Percentiles rank a stretch among this genome's conserved stretches.
phyloP scores from a whole-genome alignment of 2,113 vertebrate genomes.

The Gavialis gangeticus region DNA sequence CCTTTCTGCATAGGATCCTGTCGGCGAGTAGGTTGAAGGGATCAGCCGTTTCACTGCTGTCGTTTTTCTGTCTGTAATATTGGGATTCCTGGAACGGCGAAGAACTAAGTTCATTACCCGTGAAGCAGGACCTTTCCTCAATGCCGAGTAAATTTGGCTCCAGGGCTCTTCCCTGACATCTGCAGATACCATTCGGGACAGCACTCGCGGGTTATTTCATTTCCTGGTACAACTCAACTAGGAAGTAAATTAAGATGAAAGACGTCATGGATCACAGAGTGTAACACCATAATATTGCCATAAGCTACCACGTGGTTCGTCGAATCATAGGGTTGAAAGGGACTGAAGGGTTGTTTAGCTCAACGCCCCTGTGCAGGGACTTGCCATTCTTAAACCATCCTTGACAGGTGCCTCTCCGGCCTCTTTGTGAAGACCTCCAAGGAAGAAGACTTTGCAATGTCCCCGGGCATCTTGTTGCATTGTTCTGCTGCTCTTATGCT shows the following conservation, averaged over 20 bases:
- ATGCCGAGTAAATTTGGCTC: too few relatives aligned
- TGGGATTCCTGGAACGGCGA: background rate
- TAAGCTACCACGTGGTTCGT: background rate
- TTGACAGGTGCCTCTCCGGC: too few relatives aligned
- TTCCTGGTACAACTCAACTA: background rate
- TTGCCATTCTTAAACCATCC: too few relatives aligned
- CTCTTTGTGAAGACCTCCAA: too few relatives aligned
- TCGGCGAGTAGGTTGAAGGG: accelerated
- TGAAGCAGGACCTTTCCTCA: background rate
- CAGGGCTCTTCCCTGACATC: background rate
- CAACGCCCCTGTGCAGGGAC: too few relatives aligned
- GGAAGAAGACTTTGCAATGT: too few relatives aligned
- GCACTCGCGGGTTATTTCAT: background rate
- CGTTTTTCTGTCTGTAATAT: background rate
- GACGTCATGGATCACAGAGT: background rate
- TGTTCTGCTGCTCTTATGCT: too few relatives aligned
- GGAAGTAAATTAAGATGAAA: background rate
- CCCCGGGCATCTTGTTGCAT: too few relatives aligned
- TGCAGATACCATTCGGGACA: background rate
- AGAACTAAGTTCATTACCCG: background rate
- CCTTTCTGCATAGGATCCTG: background rate
- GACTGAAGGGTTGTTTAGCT: too few relatives aligned
- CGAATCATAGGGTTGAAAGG: too few relatives aligned
- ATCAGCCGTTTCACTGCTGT: background rate
- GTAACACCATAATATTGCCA: background rate